Conservation (phyloP, 2,888 invertebrate species). For the Lomographa bimaculata region DNA sequence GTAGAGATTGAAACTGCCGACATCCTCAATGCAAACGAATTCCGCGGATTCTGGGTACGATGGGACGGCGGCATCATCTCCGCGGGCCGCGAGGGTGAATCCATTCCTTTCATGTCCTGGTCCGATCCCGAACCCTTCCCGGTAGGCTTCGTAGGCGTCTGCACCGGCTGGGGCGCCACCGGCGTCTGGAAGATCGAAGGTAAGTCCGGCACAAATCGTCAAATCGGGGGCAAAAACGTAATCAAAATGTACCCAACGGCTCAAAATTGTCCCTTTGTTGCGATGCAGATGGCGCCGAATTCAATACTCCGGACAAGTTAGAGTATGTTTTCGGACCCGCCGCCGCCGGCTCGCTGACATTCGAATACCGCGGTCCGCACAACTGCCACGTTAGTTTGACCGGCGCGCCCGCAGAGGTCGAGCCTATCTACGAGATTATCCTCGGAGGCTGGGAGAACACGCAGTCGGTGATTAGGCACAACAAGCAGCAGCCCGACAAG, state of each 20-base stretch:
- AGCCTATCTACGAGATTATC: constrained; percentile 86
- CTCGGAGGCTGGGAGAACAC: constrained; percentile 88
- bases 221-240: constrained; percentile 6
- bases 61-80: constrained; percentile 88
- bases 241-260: constrained; percentile 78
- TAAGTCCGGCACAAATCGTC: constrained; percentile 48
- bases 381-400: constrained; percentile 86
- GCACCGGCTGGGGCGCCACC: constrained; percentile 93
- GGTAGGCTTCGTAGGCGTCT: constrained; percentile 90
- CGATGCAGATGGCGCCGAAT: constrained; percentile 79
- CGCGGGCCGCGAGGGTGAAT: constrained; percentile 89
- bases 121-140: constrained; percentile 88
- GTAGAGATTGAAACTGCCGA: constrained; percentile 88
- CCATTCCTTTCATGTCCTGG: constrained; percentile 88
- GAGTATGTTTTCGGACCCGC: constrained; percentile 84
- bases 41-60: constrained; percentile 93
- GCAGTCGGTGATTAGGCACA: constrained; percentile 85
- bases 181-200: constrained; percentile 93
- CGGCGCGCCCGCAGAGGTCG: constrained; percentile 77
- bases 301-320: constrained; percentile 83
- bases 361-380: constrained; percentile 85
- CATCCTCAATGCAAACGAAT: constrained; percentile 88
- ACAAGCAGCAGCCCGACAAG: constrained; percentile 86
- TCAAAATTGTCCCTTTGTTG: constrained; percentile 54
- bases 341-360: constrained; percentile 76